Evolutionary conservation across 2,797 vertebrate species (phyloP), one percentile per base, ranked within the genome.

Genomic region (Lateolabrax maculatus): DNA sequence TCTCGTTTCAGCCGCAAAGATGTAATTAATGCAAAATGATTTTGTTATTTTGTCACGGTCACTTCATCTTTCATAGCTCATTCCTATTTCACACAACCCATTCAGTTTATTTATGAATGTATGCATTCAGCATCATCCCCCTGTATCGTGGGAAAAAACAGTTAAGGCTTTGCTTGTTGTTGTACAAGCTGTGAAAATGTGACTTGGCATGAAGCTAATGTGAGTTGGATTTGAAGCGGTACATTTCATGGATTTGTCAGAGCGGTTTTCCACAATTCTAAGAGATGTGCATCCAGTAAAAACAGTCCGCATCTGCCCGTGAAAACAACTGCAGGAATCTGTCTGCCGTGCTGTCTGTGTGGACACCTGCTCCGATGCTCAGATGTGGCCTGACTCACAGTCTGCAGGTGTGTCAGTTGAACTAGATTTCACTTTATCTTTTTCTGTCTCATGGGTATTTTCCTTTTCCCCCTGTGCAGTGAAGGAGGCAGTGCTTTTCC

Each of bases 251-350:
- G 80, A 81, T 88, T 86, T 55, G 80, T 79, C 62, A 53, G 53
- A 81, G 58, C n/a, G 61, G 23, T 75, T 91, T 81, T 84, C 80
- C 63, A 10, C 19, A 21, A 84, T 79, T 52, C 37, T 61, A 55
- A 43, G 73, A 52, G 73, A 77, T 77, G 62, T 71, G 79, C 71
- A 62, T 92, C 89, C 91, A 89, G 87, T 70, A 64, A 80, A 86
- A 93, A 92, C 81, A 86, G 79, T 27, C 73, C 4, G 49, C 64
- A 44, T 83, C 60, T 84, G 84, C 80, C 81, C 16, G 46, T 44
- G 78, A 85, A 92, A 91, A 89, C 79, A 87, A 52, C 46, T 71
- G 70, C 64, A 67, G 80, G 73, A 60, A 41, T 83, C 69, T 52
- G 77, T 43, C 29, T 7, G 67, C 67, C 25, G 0, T 6, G 51